These are phyloP conservation scores for Echinarachnius parma DNA, from an alignment of 53 echinoderm and acorn worm genomes.

Conservation along the genomic window DNA sequence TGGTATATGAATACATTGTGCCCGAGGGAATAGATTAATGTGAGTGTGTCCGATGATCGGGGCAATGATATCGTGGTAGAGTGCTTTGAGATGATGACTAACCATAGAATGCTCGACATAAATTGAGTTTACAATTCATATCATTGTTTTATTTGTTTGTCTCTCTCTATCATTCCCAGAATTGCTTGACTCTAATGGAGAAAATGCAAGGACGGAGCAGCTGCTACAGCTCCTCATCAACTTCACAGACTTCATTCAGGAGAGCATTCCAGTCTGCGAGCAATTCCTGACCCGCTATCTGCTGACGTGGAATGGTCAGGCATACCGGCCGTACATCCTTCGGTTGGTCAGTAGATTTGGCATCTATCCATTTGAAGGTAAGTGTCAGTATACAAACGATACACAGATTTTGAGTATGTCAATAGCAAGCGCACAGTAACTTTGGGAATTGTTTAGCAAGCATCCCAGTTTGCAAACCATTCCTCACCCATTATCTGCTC, in stretches of 20 bases:
- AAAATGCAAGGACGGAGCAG: slow-evolving; percentile 66
- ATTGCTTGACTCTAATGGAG: slow-evolving; percentile 55
- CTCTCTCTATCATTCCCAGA: slow-evolving; percentile 42
- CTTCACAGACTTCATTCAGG: slow-evolving; percentile 97
- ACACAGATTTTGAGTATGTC: no score
- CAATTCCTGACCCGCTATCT: slow-evolving; percentile 81
- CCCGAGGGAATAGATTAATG: no score
- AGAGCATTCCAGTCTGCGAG: slow-evolving; percentile 84
- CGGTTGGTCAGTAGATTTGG: slow-evolving; percentile 80
- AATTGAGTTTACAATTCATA: no score
- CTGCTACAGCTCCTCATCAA: slow-evolving; percentile 76
- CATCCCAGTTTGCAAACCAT: slow-evolving; percentile 81
- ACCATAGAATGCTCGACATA: no score
- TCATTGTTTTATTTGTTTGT: neutral
- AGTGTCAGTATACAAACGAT: neutral
- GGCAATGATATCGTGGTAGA: no score
- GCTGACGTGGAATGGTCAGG: slow-evolving; percentile 86
- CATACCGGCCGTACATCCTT: slow-evolving; percentile 86
- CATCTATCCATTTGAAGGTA: slow-evolving; percentile 86
- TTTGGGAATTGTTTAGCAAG: no score
- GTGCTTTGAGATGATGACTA: no score
- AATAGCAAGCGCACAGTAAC: no score
- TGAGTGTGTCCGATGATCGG: no score
- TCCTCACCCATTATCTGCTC: slow-evolving; percentile 75
- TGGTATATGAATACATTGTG: no score